Base-by-base conservation (phyloP, 2,888 invertebrate species). In the Buathra laborator region DNA sequence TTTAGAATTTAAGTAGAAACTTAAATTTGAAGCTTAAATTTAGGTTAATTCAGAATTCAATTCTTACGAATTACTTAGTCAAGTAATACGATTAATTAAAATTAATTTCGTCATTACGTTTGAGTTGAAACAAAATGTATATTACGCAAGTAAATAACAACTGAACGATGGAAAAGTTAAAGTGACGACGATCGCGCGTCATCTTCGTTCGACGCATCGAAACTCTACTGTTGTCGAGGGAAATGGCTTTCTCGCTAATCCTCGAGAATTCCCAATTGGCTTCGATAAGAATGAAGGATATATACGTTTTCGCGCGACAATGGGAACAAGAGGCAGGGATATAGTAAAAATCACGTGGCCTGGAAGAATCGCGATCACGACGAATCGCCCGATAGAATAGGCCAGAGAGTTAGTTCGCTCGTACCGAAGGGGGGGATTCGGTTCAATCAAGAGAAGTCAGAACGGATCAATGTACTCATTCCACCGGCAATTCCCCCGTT, bases 381-480 rank as follows among this genome's bases (percentile, higher is more conserved):
- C 62, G 9, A 29, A 48, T 3, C 10, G 16, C 67, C 12, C 48
- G 75, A 37, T 19, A 64, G 66, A 66, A 66, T 19, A 19, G 19
- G 16, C 12, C 16, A 7, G 53, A 66, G 32, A 56, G 19, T 19
- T 19, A 59, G 43, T 12, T n/a, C 32, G 37, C 37, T 53, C 76
- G 51, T 51, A 32, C 51, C 37, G n/a, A 32, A 48, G 4, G 16
- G 66, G 66, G 19, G 44, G 46, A 66, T 66, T 66, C 37, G 12
- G 53, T 76, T 75, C 32, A 64, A 62, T 75, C 64, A 37, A 76
- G 37, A 37, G 10, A 19, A 67, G 66, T 74, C 66, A 16, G 66
- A 71, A 67, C 56, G 59, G 46, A 71, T 56, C 51, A 51, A 48
- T 53, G 44, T 19, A 10, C 53, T n/a, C 66, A n/a, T 67, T 53